A percentile compares a stretch with the other conserved stretches of the same genome.
These are phyloP conservation scores for Asarcornis scutulata DNA, from an alignment of 2,113 vertebrate species.

Conservation along the genomic window DNA sequence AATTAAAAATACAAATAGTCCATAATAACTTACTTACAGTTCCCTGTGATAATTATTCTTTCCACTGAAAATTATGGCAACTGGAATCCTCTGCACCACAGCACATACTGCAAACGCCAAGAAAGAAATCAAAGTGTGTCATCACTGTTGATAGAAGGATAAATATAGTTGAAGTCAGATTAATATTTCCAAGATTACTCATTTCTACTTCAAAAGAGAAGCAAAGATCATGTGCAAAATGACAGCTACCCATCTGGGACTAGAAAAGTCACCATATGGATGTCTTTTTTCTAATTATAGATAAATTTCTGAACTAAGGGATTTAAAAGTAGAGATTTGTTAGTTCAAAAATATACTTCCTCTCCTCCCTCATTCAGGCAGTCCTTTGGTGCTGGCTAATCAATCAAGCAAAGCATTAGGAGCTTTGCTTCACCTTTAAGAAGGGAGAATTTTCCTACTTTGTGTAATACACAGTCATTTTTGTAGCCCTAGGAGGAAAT, in stretches of 20 bases:
- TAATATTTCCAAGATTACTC: slow-evolving; percentile 83
- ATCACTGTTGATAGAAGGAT: slow-evolving; percentile 61
- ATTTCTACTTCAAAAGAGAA: slow-evolving; percentile 77
- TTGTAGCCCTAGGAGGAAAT: background rate
- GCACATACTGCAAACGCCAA: background rate
- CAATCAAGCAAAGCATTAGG: background rate
- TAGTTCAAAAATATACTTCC: slow-evolving; percentile 54
- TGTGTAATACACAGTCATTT: background rate
- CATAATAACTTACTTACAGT: slow-evolving; percentile 9
- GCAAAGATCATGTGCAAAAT: slow-evolving; percentile 79
- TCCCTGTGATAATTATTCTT: slow-evolving; percentile 29
- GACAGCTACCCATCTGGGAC: slow-evolving; percentile 80
- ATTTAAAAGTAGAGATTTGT: slow-evolving; percentile 37
- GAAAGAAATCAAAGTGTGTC: slow-evolving; percentile 60
- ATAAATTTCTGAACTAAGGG: slow-evolving; percentile 59
- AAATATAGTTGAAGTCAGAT: slow-evolving; percentile 79
- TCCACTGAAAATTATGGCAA: slow-evolving; percentile 29
- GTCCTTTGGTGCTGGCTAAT: background rate
- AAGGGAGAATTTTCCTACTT: background rate
- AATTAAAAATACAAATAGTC: slow-evolving; percentile 5
- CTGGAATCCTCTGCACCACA: slow-evolving; percentile 35
- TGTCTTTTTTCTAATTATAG: slow-evolving; percentile 78
- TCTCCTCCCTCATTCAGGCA: slow-evolving; percentile 18
- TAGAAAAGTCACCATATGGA: slow-evolving; percentile 79
- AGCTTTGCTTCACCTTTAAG: background rate